phyloP scores from a whole-genome alignment of 2,888 invertebrate genomes.

The Trichopria drosophilae region DNA sequence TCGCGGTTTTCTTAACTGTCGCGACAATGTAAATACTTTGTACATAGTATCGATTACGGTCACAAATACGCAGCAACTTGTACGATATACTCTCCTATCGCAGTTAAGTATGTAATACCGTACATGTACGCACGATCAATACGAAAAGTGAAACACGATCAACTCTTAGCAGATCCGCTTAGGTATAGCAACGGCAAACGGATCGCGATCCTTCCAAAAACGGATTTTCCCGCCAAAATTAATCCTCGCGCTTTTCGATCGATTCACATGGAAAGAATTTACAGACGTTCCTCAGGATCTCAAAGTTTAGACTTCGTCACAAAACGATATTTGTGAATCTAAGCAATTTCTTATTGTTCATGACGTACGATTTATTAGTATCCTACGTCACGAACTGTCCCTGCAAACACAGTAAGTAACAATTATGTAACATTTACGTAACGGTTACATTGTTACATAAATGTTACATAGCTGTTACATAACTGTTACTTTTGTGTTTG shows the following conservation, averaged over 20 bases:
- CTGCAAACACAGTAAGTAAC: too few relatives aligned
- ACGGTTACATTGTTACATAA: too few relatives aligned
- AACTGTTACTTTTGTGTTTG: too few relatives aligned
- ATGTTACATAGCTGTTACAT: too few relatives aligned
- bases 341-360: too few relatives aligned
- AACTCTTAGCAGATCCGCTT: slow-evolving; percentile 14
- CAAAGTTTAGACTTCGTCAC: too few relatives aligned
- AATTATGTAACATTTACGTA: too few relatives aligned
- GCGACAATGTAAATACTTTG: slow-evolving; percentile 31
- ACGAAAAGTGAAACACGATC: slow-evolving; percentile 22
- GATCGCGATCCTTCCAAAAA: slow-evolving; percentile 17
- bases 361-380: too few relatives aligned
- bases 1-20: slow-evolving; percentile 24
- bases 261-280: neutral
- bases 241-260: slow-evolving; percentile 2
- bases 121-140: slow-evolving; percentile 46
- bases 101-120: slow-evolving; percentile 53
- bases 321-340: too few relatives aligned
- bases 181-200: slow-evolving; percentile 12
- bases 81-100: slow-evolving; percentile 54
- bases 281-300: too few relatives aligned
- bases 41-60: slow-evolving; percentile 43
- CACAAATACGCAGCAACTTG: slow-evolving; percentile 39
- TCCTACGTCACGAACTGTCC: too few relatives aligned
- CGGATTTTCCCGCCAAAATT: neutral